Evolutionary conservation across 1,140 invertebrate species (phyloP).

Genomic region (Drosophila trapezifrons): DNA sequence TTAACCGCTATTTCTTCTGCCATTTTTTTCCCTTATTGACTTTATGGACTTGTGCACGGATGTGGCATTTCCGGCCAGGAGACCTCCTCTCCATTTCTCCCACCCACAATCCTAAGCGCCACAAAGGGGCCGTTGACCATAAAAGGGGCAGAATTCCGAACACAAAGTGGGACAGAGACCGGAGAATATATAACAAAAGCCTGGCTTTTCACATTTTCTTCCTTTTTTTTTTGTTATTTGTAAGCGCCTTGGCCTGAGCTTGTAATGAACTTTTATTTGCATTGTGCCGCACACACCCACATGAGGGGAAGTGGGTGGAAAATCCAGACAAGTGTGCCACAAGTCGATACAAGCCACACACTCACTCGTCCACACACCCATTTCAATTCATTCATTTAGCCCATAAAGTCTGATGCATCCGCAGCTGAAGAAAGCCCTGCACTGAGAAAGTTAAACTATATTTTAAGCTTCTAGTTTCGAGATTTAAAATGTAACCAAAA

Average conservation of each 20-base stretch:
- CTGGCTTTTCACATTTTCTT: conserved; percentile 27
- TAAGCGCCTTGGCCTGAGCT: conserved; percentile 67
- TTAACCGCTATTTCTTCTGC: conserved; percentile 36
- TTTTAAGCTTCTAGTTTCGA: not conserved
- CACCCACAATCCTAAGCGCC: conserved; percentile 50
- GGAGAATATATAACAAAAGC: conserved; percentile 55
- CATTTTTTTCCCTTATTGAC: conserved; percentile 34
- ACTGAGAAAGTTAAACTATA: conserved; percentile 16
- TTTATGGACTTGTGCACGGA: conserved; percentile 62
- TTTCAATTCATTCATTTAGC: conserved; percentile 80
- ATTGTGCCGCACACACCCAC: conserved; percentile 49
- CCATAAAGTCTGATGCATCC: conserved; percentile 60
- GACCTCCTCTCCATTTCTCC: conserved; percentile 8
- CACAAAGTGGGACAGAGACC: conserved; percentile 34
- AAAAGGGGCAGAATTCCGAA: conserved; percentile 49
- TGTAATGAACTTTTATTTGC: conserved; percentile 82
- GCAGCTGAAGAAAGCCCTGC: conserved; percentile 45
- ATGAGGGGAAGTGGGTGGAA: not conserved
- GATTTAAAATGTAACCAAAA: too few species aligned
- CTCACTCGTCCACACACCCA: conserved; percentile 52
- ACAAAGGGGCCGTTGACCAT: conserved; percentile 68
- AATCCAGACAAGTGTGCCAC: conserved; percentile 59
- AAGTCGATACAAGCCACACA: conserved; percentile 74
- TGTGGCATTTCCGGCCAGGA: conserved; percentile 71
- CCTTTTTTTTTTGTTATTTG: conserved; percentile 61